Percentiles rank a stretch among this genome's conserved stretches.
phyloP scores from a whole-genome alignment of 2,113 vertebrate species.

The Chaenogobius annularis region DNA sequence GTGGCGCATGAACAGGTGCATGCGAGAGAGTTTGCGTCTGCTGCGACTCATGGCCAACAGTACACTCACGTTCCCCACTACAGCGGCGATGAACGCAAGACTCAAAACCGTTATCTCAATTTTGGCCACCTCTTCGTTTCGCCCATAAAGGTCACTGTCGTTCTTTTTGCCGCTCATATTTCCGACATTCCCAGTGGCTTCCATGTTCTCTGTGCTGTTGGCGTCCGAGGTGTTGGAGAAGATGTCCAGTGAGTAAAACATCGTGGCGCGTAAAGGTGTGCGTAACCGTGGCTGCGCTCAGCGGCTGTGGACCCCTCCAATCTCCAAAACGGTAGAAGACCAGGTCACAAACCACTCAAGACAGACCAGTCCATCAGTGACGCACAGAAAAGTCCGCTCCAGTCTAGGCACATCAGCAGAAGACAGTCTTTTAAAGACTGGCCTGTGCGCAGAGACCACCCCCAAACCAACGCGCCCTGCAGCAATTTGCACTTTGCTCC shows the following conservation, averaged over 20 bases:
- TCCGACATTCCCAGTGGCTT: background rate
- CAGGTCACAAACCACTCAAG: background rate
- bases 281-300: conserved; percentile 19
- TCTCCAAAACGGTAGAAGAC: background rate
- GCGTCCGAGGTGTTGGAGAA: conserved; percentile 33
- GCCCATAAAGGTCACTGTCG: conserved; percentile 76
- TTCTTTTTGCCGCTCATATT: conserved; percentile 40
- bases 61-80: conserved; percentile 87
- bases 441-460: background rate
- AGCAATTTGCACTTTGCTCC: conserved; percentile 1
- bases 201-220: conserved; percentile 36
- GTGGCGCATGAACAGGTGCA: conserved; percentile 96
- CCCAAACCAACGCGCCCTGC: background rate
- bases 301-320: conserved; percentile 18
- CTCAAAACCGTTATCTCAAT: conserved; percentile 89
- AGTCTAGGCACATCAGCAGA: background rate
- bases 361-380: background rate
- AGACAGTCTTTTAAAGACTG: conserved; percentile 43
- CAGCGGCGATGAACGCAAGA: conserved; percentile 84
- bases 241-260: conserved; percentile 28
- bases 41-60: conserved; percentile 83
- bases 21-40: conserved; percentile 85
- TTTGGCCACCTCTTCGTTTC: conserved; percentile 90
- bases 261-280: conserved; percentile 16
- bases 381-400: background rate